Base-by-base conservation (phyloP, 2,113 vertebrate species). In the Gadus chalcogrammus region DNA sequence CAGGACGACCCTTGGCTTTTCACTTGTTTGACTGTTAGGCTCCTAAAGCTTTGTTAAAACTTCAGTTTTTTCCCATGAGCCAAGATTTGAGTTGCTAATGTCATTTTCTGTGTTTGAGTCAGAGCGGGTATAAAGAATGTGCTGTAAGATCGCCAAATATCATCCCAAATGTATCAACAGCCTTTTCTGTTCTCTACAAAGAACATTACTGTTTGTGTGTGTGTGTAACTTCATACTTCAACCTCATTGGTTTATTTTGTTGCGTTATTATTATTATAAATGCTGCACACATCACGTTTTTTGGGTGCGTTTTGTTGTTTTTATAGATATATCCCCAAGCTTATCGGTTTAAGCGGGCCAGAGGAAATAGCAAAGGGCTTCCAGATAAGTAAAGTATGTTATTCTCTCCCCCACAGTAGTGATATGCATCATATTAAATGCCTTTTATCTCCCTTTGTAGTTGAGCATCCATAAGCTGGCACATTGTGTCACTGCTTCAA, bases 311-410 rank as follows among this genome's bases (percentile, higher is more conserved):
- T 48, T 48, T 13, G 42, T 48, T 48, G 42, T 48, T 48, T 9
- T 48, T 48, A 48, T 13, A 35, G 31, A 5, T 35, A 35, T 35
- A 35, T 35, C 78, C 69, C 78, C 75, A 71, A 85, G 79, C 31
- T 35, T 35, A 35, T 68, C 58, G 83, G 74, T 31, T 62, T 75
- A 79, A 73, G 42, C 42, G 42, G 73, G 61, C 38, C 7, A 66
- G 72, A 81, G 80, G 79, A 87, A 85, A 82, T 84, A 71, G 63
- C 68, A 66, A 0, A 59, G 72, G 64, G 70, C 82, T 74, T 59
- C 5, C 8, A 20, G 22, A 66, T 79, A 73, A 85, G 66, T 68
- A 60, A 48, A 66, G 78, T 56, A 76, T 68, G 73, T 52, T 72
- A 74, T 75, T 70, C 20, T 68, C 68, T 79, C 72, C 76, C 73